Evolutionary conservation across 1,140 invertebrate genomes (phyloP), one percentile per base, ranked within the genome.

Genomic region (Arion vulgaris): DNA sequence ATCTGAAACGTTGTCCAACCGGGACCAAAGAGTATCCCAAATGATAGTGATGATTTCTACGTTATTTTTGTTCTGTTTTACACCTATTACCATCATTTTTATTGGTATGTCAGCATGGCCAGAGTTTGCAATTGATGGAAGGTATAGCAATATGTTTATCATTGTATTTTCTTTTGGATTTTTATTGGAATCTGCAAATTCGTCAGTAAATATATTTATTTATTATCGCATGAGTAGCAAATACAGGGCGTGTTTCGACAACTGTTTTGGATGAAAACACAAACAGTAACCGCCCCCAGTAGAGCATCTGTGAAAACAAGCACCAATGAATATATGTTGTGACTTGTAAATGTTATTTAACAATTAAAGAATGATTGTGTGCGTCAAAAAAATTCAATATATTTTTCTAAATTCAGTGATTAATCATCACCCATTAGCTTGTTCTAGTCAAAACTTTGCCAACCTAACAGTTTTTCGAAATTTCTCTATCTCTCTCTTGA

Each of bases 91-190:
- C n/a, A 23, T 75, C 39, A 36, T 75, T 26, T 75, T 75, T 75
- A 75, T 75, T 75, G 73, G 73, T 2, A 75, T 49, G 49, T 45
- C 73, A 15, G 73, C n/a, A n/a, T 38, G n/a, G 13, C 39, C 73
- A 5, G 73, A 53, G n/a, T 53, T 75, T 26, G 19, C 73, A 13
- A 75, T 75, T 5, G 32, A 45, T n/a, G 73, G 73, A 4, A 75
- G 32, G 49, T 75, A 75, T n/a, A 38, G 49, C 73, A 75, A 75
- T n/a, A 45, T 75, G 73, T 75, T 49, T 34, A 45, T 75, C 41
- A 39, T 75, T 23, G 39, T 75, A 1, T 75, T 75, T n/a, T 75
- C 73, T n/a, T 75, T 75, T 28, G 73, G 39, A 15, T 75, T 45
- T 28, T 45, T 75, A 13, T 39, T 75, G 5, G 73, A 75, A 34